Percentiles rank a stretch among this genome's conserved stretches.
phyloP scores from a whole-genome alignment of 2,888 invertebrate genomes.

The Cremastinae sp. region DNA sequence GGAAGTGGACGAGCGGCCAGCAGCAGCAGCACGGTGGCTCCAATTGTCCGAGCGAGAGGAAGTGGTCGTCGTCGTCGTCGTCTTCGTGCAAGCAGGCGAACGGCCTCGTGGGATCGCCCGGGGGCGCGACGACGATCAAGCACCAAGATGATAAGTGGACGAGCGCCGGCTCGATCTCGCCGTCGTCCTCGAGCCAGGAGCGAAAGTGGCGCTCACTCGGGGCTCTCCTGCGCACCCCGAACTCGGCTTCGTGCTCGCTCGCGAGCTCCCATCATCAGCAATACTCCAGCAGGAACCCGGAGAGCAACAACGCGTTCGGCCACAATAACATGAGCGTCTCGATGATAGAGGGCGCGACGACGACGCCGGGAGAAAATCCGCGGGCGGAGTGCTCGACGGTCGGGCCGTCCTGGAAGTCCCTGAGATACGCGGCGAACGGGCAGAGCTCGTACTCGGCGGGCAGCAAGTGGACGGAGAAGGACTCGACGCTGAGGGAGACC shows the following conservation, averaged over 20 bases:
- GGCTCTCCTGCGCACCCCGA: conserved; percentile 77
- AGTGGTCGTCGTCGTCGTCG: too few relatives aligned
- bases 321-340: conserved; percentile 75
- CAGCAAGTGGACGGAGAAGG: conserved; percentile 66
- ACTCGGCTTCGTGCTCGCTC: conserved; percentile 22
- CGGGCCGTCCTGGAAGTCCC: conserved; percentile 58
- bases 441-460: conserved; percentile 72
- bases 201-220: conserved; percentile 81
- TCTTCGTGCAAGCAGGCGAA: conserved; percentile 66
- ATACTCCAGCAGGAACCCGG: conserved; percentile 56
- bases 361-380: conserved; percentile 35
- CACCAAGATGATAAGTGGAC: conserved; percentile 75
- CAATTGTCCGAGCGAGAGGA: conserved; percentile 68
- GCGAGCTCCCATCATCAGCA: conserved; percentile 70
- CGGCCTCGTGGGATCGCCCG: conserved; percentile 60
- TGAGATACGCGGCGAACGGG: conserved; percentile 63
- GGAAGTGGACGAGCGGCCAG: conserved; percentile 64
- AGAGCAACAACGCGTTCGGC: conserved; percentile 67
- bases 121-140: conserved; percentile 61
- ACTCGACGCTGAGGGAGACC: conserved; percentile 69
- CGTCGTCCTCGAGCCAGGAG: conserved; percentile 75
- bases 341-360: conserved; percentile 70
- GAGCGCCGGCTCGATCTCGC: conserved; percentile 70
- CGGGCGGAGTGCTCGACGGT: conserved; percentile 63
- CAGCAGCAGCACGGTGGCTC: conserved; percentile 38